Evolutionary conservation across 2,797 vertebrate species (phyloP).

Genomic region (Epinephelus awoara): DNA sequence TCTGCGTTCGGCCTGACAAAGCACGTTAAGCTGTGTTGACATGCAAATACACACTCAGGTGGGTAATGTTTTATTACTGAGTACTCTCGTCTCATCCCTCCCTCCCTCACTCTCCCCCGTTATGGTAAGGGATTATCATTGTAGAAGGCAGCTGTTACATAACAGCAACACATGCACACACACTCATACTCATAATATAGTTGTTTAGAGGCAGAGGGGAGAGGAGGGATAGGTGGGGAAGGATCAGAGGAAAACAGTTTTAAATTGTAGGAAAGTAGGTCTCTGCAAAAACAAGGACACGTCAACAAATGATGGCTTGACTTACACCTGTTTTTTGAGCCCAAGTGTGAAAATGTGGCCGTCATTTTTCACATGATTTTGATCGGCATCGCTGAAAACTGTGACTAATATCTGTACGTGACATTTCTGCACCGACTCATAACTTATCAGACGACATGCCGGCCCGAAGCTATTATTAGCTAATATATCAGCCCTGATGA

Average conservation of each 20-base stretch:
- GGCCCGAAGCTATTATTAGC: not conserved
- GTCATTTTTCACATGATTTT: not conserved
- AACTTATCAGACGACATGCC: not conserved
- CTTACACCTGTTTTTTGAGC: too few relatives aligned
- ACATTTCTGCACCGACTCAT: not conserved
- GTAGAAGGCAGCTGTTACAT: conserved; percentile 48
- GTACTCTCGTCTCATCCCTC: conserved; percentile 25
- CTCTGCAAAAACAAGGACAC: not conserved
- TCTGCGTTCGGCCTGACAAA: conserved; percentile 6
- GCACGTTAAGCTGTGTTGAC: not conserved
- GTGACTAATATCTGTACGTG: too few relatives aligned
- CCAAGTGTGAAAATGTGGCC: not conserved
- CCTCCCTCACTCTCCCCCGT: conserved; percentile 30
- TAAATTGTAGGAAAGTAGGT: not conserved
- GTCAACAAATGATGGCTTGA: too few relatives aligned
- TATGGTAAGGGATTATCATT: conserved; percentile 60
- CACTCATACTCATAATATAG: conserved; percentile 1
- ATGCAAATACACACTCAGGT: conserved; percentile 49
- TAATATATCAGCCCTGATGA: not conserved
- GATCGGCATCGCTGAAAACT: not conserved
- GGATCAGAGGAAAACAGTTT: conserved; percentile 9
- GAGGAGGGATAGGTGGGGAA: not conserved
- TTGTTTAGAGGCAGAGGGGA: conserved; percentile 13
- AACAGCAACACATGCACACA: conserved; percentile 26
- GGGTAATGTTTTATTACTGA: conserved; percentile 36